phyloP scores from a whole-genome alignment of 2,797 vertebrate species.

The Pseudotriccus pelzelni region DNA sequence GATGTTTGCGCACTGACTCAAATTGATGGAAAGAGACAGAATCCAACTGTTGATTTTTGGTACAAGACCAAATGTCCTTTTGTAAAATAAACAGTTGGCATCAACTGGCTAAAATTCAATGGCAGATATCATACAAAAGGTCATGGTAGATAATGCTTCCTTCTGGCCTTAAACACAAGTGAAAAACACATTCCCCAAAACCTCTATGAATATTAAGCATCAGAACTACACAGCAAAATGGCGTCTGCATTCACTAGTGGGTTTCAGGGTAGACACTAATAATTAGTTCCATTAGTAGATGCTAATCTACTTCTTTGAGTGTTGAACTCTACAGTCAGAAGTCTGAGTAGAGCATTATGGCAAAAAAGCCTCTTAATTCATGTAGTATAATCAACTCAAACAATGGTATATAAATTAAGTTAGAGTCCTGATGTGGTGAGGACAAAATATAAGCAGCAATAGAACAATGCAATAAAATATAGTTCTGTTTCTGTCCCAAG shows the following conservation, averaged over 20 bases:
- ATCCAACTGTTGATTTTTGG: neutral
- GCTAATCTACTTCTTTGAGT: neutral
- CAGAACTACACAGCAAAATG: neutral
- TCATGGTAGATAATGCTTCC: neutral
- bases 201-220: neutral
- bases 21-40: neutral
- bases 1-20: neutral
- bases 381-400: neutral
- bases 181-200: neutral
- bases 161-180: neutral
- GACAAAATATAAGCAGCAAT: neutral
- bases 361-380: constrained; percentile 1
- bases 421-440: neutral
- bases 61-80: neutral
- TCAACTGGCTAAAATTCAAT: neutral
- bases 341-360: neutral
- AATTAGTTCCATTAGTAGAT: constrained; percentile 9
- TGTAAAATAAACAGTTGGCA: neutral
- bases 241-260: neutral
- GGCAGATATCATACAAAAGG: neutral
- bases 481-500: neutral
- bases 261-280: neutral
- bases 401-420: neutral
- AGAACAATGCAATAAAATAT: neutral
- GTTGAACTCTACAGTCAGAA: neutral